Evolutionary conservation across 2,888 invertebrate species (phyloP), one percentile per base, ranked within the genome.

Genomic region (Sphaerophoria taeniata): DNA sequence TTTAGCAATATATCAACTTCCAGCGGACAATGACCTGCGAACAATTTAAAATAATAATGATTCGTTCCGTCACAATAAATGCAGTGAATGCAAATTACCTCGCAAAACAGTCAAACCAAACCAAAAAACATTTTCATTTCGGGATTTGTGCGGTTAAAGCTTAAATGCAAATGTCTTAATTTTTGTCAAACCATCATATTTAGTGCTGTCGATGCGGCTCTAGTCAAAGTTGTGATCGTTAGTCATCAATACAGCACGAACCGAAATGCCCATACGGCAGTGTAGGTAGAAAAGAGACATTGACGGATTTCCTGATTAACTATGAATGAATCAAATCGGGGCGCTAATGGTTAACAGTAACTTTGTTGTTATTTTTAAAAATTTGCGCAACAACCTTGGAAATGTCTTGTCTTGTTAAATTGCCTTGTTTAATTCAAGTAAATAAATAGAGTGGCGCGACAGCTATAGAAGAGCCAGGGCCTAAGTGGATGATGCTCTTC

Each of bases 51-150:
- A 71, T 75, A 71, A 71, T 67, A 39, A 39, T 24, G 49, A 75
- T 75, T 75, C 79, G 69, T 79, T 83, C 83, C 84, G 71, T 74
- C 80, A 79, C 71, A 79, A 33, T 36, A 31, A 75, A 75, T 71
- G 80, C 65, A 58, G 49, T 84, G 84, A 75, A 84, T 84, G 65
- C 80, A 80, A 84, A 84, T 70, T 72, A 79, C 31, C 24, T 70
- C 43, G 34, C 65, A 34, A 65, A 72, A 67, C 70, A 71, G 58
- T 58, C 36, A 49, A 31, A 70, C 45, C 24, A 51, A 83, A 24
- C 24, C 24, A 47, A 77, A 63, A 36, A 58, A 67, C 9, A 49
- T 14, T 43, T 12, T 3, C 36, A 51, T 24, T 16, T 39, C 60
- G 12, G 6, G 12, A 43, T 12, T 12, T 12, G 51, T 11, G 24